A percentile compares a stretch with the other conserved stretches of the same genome.
phyloP scores from a whole-genome alignment of 2,113 vertebrate genomes.

The Passer montanus region DNA sequence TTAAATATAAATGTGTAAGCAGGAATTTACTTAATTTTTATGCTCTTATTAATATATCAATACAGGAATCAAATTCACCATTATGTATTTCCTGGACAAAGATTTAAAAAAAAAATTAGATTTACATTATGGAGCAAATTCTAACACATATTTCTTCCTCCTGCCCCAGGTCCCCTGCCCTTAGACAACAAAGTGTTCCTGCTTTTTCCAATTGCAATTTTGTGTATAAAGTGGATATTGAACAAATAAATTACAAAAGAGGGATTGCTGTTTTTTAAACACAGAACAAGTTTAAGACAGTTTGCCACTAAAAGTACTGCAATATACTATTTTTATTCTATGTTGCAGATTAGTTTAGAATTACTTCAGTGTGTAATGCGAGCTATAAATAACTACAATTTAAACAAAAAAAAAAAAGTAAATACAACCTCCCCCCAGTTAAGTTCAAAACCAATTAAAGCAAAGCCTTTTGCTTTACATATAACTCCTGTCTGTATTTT shows the following conservation, averaged over 20 bases:
- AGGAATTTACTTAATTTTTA: background rate
- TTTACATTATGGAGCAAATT: background rate
- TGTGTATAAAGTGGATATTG: background rate
- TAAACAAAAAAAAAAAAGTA: background rate
- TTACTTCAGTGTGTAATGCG: background rate
- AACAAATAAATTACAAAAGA: background rate
- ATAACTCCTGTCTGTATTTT: background rate
- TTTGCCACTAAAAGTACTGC: background rate
- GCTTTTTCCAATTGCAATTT: background rate
- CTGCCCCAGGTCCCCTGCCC: rapidly evolving
- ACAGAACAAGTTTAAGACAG: background rate
- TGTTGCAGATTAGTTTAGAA: background rate
- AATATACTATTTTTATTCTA: background rate
- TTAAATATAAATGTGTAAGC: background rate
- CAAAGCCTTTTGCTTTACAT: background rate
- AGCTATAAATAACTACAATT: background rate
- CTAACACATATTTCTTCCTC: background rate
- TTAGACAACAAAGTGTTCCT: background rate
- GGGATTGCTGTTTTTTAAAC: background rate
- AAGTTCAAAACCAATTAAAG: background rate
- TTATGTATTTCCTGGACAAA: background rate
- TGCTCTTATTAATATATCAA: background rate
- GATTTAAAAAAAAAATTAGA: background rate
- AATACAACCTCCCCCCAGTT: background rate
- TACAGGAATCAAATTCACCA: background rate